phyloP scores from a whole-genome alignment of 2,888 invertebrate species.

The Drosophila mulleri region DNA sequence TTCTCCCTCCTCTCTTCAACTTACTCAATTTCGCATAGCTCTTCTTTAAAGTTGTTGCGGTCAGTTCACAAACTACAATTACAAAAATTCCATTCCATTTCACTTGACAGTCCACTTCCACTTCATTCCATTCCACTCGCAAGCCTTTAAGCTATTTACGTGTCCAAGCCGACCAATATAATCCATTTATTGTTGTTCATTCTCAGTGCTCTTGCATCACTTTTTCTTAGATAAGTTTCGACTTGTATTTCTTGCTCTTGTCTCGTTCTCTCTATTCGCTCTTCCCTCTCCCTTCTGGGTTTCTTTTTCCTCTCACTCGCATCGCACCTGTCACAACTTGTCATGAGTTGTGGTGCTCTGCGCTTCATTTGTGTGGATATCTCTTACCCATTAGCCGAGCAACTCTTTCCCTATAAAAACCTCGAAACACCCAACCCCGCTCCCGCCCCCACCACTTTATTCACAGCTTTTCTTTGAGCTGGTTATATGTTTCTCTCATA shows the following conservation, averaged over 20 bases:
- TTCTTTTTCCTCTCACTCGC: slow-evolving; percentile 4
- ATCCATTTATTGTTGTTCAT: slow-evolving; percentile 40
- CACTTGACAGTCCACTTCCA: neutral
- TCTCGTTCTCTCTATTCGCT: neutral
- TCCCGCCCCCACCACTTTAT: too few relatives aligned
- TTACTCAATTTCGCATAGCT: neutral
- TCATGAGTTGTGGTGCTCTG: slow-evolving; percentile 37
- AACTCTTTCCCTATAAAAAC: slow-evolving; percentile 3
- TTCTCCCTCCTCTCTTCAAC: neutral
- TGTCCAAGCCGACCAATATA: slow-evolving; percentile 25
- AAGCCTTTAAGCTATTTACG: slow-evolving; percentile 36
- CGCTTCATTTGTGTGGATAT: slow-evolving; percentile 56
- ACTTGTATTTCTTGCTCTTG: slow-evolving; percentile 11
- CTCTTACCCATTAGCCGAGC: slow-evolving; percentile 24
- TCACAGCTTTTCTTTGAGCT: slow-evolving; percentile 22
- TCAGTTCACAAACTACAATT: slow-evolving; percentile 28
- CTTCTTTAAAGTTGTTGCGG: slow-evolving; percentile 1
- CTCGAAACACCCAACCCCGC: neutral
- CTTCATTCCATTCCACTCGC: neutral
- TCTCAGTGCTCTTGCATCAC: slow-evolving; percentile 6
- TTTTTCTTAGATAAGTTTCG: slow-evolving; percentile 13
- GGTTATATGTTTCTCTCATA: slow-evolving; percentile 21
- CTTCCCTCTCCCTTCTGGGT: neutral
- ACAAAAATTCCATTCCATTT: neutral
- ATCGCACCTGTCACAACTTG: slow-evolving; percentile 52